phyloP scores from a whole-genome alignment of 2,888 invertebrate species.

The Xestoiulus laeticollis region DNA sequence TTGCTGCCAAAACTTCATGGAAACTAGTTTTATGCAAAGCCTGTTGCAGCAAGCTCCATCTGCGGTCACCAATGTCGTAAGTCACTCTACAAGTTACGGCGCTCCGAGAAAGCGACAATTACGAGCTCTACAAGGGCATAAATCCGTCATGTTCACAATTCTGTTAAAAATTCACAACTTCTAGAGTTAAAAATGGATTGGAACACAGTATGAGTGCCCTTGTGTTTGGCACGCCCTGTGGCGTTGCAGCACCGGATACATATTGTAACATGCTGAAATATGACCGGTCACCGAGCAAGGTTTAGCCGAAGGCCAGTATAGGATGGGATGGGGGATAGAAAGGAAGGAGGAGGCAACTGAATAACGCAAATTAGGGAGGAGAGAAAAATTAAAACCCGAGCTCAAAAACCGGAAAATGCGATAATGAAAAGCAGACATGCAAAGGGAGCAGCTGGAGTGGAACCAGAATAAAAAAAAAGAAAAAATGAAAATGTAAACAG shows the following conservation, averaged over 20 bases:
- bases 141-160: not conserved
- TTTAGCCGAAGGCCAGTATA: not conserved
- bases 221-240: not conserved
- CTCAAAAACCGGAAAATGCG: constrained; percentile 41
- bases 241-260: constrained; percentile 23
- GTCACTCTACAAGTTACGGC: not conserved
- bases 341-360: constrained; percentile 23
- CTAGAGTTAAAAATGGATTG: constrained; percentile 7
- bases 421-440: constrained; percentile 32
- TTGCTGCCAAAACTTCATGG: too few species aligned
- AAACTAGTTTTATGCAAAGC: too few species aligned
- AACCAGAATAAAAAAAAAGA: not conserved
- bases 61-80: not conserved
- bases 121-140: not conserved
- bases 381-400: constrained; percentile 29
- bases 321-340: not conserved
- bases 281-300: not conserved
- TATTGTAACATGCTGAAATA: constrained; percentile 38
- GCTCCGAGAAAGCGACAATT: not conserved
- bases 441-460: constrained; percentile 30
- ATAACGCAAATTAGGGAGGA: constrained; percentile 33
- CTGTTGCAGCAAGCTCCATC: too few species aligned
- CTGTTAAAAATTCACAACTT: not conserved
- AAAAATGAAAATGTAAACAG: not conserved
- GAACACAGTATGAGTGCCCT: not conserved